Evolutionary conservation across 92 coral and sea anemone genomes (phyloP).

Genomic region (Plumapathes pennacea): DNA sequence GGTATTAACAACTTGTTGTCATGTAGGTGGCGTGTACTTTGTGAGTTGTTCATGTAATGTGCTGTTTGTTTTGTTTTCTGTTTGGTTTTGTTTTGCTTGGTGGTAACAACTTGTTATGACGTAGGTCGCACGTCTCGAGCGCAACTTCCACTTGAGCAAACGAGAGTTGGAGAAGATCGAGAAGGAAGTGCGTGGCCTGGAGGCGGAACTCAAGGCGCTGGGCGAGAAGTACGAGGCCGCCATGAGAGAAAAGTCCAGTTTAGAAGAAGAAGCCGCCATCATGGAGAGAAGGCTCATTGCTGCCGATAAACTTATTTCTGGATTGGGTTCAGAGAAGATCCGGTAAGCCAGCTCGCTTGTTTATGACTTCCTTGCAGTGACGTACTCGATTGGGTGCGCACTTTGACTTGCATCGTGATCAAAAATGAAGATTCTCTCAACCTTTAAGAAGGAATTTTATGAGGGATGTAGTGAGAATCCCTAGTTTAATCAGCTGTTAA

Average conservation of each 20-base stretch:
- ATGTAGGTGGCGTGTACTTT: too few species aligned
- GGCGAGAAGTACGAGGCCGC: constrained; percentile 96
- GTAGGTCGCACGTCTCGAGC: constrained; percentile 93
- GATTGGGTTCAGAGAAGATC: constrained; percentile 96
- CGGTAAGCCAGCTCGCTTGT: too few species aligned
- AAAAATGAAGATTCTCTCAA: too few species aligned
- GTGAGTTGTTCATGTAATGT: too few species aligned
- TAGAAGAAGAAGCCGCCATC: constrained; percentile 93
- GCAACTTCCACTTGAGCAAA: constrained; percentile 89
- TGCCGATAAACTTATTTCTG: constrained; percentile 97
- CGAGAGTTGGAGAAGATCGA: constrained; percentile 96
- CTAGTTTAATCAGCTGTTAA: too few species aligned
- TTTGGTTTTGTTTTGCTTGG: not conserved
- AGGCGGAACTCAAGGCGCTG: constrained; percentile 74
- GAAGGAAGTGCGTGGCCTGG: constrained; percentile 88
- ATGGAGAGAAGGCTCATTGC: constrained; percentile 98
- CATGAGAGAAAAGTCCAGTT: constrained; percentile 84
- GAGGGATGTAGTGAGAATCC: too few species aligned
- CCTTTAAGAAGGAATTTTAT: too few species aligned
- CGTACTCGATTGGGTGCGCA: too few species aligned
- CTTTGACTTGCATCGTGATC: too few species aligned
- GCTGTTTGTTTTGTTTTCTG: not conserved
- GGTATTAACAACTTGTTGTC: too few species aligned
- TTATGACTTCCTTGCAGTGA: too few species aligned
- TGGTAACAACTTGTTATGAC: too few species aligned